Conservation (phyloP, 2,113 vertebrate species). For the Tragulus kanchil region DNA sequence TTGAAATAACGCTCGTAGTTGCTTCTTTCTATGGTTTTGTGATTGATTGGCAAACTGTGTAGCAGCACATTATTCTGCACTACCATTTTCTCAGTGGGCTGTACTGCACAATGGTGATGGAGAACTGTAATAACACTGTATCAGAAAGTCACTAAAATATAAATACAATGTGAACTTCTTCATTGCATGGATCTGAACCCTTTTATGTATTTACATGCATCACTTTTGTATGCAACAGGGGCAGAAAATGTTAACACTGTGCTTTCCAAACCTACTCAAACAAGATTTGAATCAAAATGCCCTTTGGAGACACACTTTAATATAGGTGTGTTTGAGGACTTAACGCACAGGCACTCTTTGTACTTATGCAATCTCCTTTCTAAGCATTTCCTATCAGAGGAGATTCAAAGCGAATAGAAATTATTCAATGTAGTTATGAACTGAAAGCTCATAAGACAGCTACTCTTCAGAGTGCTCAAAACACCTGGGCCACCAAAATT, state of each 20-base stretch:
- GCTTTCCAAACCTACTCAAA: conserved; percentile 3
- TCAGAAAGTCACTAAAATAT: conserved; percentile 70
- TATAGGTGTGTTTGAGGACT: background rate
- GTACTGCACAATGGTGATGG: conserved; percentile 58
- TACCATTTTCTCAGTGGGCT: conserved; percentile 69
- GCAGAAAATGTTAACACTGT: conserved; percentile 50
- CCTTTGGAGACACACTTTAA: conserved; percentile 48
- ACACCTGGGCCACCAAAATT: conserved; percentile 70
- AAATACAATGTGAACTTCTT: conserved; percentile 71
- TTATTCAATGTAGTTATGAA: conserved; percentile 64
- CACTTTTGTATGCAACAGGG: conserved; percentile 1
- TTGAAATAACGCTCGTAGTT: conserved; percentile 61
- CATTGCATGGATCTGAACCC: background rate
- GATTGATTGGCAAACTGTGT: conserved; percentile 73
- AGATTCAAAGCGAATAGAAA: conserved; percentile 69
- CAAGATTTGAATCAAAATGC: conserved; percentile 41
- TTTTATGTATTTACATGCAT: conserved; percentile 64
- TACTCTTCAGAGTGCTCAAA: conserved; percentile 68
- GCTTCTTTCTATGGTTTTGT: conserved; percentile 58
- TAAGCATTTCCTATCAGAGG: conserved; percentile 55
- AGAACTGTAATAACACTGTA: conserved; percentile 58
- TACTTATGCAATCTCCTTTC: conserved; percentile 62
- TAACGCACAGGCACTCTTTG: conserved; percentile 38
- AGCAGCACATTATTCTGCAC: conserved; percentile 53
- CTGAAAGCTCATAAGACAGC: conserved; percentile 69